A percentile compares a stretch with the other conserved stretches of the same genome.
These are phyloP conservation scores for Chloromyia formosa DNA, from an alignment of 2,888 invertebrate genomes.

Conservation along the genomic window DNA sequence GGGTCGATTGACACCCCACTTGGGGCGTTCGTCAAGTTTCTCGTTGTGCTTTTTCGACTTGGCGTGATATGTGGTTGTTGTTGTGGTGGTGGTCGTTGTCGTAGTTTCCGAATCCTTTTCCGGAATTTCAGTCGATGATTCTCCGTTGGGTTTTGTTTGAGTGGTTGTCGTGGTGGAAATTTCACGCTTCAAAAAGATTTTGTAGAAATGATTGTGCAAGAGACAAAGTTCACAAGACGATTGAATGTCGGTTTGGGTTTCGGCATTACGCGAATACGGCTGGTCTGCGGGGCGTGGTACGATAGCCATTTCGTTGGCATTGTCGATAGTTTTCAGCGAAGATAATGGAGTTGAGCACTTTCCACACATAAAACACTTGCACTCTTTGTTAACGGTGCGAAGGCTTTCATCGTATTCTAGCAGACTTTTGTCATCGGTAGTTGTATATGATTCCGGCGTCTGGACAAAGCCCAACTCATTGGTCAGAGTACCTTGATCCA, in stretches of 20 bases:
- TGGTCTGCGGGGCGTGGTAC: background rate
- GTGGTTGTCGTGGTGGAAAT: constrained; percentile 63
- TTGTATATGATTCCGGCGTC: constrained; percentile 21
- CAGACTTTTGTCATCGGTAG: background rate
- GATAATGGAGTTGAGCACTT: background rate
- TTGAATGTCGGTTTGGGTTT: constrained; percentile 62
- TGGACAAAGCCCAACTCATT: constrained; percentile 1
- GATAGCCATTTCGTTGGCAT: constrained; percentile 17
- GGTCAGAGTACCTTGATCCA: constrained; percentile 27
- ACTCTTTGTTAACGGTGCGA: background rate
- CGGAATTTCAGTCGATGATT: constrained; percentile 51
- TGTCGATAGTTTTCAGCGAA: background rate
- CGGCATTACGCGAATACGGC: constrained; percentile 56
- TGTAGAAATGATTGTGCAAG: constrained; percentile 63
- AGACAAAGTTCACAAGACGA: constrained; percentile 60
- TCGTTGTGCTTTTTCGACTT: constrained; percentile 54
- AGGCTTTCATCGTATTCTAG: background rate
- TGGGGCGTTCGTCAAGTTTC: constrained; percentile 71
- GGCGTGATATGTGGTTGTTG: constrained; percentile 59
- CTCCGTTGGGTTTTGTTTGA: constrained; percentile 56
- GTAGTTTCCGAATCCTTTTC: constrained; percentile 52
- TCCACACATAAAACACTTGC: constrained; percentile 26
- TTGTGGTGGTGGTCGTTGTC: constrained; percentile 62
- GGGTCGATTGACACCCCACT: constrained; percentile 81
- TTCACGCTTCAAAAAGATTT: constrained; percentile 61